These are phyloP conservation scores for Corvus moneduloides DNA, from an alignment of 2,113 vertebrate species.

Conservation along the genomic window DNA sequence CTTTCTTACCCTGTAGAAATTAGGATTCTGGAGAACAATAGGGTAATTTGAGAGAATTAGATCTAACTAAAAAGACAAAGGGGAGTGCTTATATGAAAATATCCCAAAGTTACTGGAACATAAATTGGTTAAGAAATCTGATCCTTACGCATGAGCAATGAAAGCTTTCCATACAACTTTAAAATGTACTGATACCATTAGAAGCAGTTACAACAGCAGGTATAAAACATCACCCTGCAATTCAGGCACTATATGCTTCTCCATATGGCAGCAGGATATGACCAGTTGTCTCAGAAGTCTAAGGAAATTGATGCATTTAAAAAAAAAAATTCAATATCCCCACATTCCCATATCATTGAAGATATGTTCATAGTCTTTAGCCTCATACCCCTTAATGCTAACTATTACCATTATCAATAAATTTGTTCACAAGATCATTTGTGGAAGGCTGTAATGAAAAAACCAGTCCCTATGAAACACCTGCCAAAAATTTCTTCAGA, in stretches of 20 bases:
- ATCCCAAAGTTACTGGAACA: neutral
- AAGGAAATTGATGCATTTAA: neutral
- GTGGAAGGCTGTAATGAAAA: neutral
- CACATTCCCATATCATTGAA: neutral
- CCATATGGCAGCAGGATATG: neutral
- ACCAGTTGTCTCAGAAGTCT: neutral
- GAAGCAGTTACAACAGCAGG: neutral
- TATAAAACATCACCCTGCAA: neutral
- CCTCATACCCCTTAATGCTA: neutral
- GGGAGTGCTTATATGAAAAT: neutral
- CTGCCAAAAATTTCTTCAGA: neutral
- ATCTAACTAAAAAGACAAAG: neutral
- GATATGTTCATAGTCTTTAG: neutral
- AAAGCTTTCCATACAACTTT: neutral
- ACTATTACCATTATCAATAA: neutral
- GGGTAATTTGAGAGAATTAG: neutral
- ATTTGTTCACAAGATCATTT: neutral
- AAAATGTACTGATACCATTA: neutral
- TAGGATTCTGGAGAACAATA: neutral
- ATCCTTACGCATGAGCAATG: neutral
- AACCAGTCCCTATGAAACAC: neutral
- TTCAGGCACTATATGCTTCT: neutral
- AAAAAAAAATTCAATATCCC: rapidly evolving
- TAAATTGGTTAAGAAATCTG: neutral
- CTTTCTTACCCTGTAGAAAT: neutral